Evolutionary conservation across 2,113 vertebrate genomes (phyloP).

Genomic region (rabbit (Oryctolagus cuniculus)): DNA sequence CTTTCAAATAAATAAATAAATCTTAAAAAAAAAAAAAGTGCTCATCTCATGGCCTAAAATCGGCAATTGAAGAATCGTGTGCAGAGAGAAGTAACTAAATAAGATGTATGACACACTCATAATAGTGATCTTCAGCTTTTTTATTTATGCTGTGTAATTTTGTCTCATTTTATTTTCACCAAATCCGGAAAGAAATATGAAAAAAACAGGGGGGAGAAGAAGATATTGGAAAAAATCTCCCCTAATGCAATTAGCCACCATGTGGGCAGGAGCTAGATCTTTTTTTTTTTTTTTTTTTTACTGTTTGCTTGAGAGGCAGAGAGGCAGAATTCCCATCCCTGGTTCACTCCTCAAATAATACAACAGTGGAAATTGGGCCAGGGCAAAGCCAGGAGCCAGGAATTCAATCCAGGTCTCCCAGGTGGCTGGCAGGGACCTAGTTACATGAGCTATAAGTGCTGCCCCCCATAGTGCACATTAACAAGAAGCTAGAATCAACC

Average conservation of each 20-base stretch:
- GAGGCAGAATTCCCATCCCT: too few relatives aligned
- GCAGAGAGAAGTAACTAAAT: not conserved
- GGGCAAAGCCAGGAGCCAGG: too few relatives aligned
- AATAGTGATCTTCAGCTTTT: not conserved
- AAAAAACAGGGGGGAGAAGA: slow-evolving; percentile 7
- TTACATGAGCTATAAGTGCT: too few relatives aligned
- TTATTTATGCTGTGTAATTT: not conserved
- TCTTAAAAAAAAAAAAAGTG: not conserved
- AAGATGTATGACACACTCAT: not conserved
- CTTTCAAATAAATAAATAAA: too few relatives aligned
- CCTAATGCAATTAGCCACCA: not conserved
- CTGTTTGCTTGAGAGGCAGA: too few relatives aligned
- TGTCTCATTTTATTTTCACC: slow-evolving; percentile 36
- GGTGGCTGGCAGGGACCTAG: too few relatives aligned
- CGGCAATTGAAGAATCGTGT: not conserved
- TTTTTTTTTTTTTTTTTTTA: not conserved
- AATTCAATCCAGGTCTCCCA: too few relatives aligned
- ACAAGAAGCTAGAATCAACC: too few relatives aligned
- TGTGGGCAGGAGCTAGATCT: not conserved
- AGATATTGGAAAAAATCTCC: not conserved
- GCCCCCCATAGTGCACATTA: too few relatives aligned
- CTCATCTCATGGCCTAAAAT: not conserved
- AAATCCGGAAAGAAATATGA: not conserved
- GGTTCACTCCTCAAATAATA: too few relatives aligned
- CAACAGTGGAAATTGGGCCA: not conserved